Evolutionary conservation across 1,140 invertebrate species (phyloP).

Genomic region (Hyles vespertilio): DNA sequence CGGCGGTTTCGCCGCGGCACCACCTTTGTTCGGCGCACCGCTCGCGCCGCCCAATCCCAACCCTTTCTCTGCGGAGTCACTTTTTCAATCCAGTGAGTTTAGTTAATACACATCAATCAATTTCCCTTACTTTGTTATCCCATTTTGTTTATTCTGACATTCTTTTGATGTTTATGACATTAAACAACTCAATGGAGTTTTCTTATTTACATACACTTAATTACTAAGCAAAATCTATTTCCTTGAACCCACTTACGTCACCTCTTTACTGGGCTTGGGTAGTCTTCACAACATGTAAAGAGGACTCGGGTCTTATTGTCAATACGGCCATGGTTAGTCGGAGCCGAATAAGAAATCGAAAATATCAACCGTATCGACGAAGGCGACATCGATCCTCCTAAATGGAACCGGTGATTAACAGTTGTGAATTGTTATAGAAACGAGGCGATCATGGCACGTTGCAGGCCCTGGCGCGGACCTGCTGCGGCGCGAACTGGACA

Average conservation of each 20-base stretch:
- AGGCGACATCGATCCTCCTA: not conserved
- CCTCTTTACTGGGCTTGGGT: not conserved
- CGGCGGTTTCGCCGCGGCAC: constrained; percentile 59
- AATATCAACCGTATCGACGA: too few species aligned
- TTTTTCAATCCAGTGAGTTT: constrained; percentile 88
- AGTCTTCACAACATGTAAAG: not conserved
- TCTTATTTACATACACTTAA: too few species aligned
- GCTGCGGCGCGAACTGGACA: constrained; percentile 92
- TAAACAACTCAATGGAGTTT: too few species aligned
- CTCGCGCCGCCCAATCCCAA: constrained; percentile 83
- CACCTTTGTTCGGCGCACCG: constrained; percentile 82
- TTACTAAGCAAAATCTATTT: too few species aligned
- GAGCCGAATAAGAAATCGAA: not conserved
- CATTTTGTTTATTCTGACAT: too few species aligned
- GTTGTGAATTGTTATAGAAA: not conserved
- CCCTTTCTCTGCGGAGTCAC: constrained; percentile 90
- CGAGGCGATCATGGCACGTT: too few species aligned
- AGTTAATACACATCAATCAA: too few species aligned
- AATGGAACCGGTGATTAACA: not conserved
- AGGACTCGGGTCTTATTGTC: not conserved
- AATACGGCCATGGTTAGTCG: not conserved
- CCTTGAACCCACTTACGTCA: too few species aligned
- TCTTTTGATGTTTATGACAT: too few species aligned
- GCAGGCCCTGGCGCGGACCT: constrained; percentile 83
- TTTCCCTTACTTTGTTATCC: too few species aligned